Evolutionary conservation across 2,888 invertebrate species (phyloP).

Genomic region (Candidula unifasciata): DNA sequence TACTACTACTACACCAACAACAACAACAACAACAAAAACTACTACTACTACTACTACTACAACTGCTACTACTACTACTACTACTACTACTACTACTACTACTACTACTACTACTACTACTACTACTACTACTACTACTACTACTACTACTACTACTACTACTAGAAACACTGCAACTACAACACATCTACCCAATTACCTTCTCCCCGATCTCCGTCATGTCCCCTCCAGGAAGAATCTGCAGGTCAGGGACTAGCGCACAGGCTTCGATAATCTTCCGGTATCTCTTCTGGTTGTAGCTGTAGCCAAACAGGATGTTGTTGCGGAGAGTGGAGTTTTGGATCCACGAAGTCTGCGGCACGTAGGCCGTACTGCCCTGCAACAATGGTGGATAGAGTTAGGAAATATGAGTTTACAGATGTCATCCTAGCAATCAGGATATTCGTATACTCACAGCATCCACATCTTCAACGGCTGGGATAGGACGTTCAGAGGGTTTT

Average conservation of each 20-base stretch:
- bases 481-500: too few relatives aligned
- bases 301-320: slow-evolving; percentile 93
- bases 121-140: not conserved
- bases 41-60: too few relatives aligned
- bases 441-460: too few relatives aligned
- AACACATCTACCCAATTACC: slow-evolving; percentile 63
- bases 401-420: too few relatives aligned
- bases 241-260: slow-evolving; percentile 92
- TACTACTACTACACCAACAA: too few relatives aligned
- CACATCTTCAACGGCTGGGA: too few relatives aligned
- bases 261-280: slow-evolving; percentile 91
- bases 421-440: too few relatives aligned
- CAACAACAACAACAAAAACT: too few relatives aligned
- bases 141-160: not conserved
- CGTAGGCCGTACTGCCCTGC: slow-evolving; percentile 80
- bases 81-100: not conserved
- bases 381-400: not conserved
- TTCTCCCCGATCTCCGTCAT: slow-evolving; percentile 98
- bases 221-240: slow-evolving; percentile 92
- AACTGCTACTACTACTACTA: not conserved
- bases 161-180: not conserved
- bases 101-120: not conserved
- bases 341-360: slow-evolving; percentile 90
- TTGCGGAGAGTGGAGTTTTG: slow-evolving; percentile 95
- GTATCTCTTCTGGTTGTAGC: slow-evolving; percentile 85